A percentile compares a stretch with the other conserved stretches of the same genome.
Conservation (phyloP, 2,797 vertebrate genomes). For the Menidia menidia region DNA sequence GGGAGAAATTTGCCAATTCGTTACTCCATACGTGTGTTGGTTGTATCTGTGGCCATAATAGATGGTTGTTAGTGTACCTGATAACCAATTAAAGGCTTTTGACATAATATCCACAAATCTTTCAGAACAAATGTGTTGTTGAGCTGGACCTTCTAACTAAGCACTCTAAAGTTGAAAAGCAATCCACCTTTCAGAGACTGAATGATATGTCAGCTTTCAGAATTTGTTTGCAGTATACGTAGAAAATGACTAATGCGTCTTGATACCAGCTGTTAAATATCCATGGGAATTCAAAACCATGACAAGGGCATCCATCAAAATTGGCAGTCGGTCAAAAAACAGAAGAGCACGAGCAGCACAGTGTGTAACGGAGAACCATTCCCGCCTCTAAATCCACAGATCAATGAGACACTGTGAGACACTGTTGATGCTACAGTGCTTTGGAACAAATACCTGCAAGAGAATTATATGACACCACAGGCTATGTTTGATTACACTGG, state of each 20-base stretch:
- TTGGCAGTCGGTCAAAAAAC: background rate
- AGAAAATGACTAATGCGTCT: slow-evolving; percentile 12
- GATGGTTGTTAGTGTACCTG: slow-evolving; percentile 6
- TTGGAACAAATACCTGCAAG: slow-evolving; percentile 4
- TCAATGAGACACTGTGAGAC: background rate
- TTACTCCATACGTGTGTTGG: slow-evolving; percentile 32
- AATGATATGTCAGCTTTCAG: slow-evolving; percentile 35
- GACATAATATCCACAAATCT: background rate
- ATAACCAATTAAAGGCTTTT: slow-evolving; percentile 18
- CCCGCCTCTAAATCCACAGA: background rate
- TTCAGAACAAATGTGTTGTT: slow-evolving; percentile 16
- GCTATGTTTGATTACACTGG: slow-evolving; percentile 10
- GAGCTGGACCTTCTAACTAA: slow-evolving; percentile 33
- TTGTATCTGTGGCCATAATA: background rate
- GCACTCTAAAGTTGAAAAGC: slow-evolving; percentile 48
- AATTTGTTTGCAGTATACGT: slow-evolving; percentile 14
- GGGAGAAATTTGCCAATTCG: slow-evolving; percentile 2
- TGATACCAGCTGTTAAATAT: slow-evolving; percentile 4
- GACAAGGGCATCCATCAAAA: too few relatives aligned
- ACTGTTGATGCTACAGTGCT: background rate
- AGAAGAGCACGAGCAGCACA: slow-evolving; percentile 1
- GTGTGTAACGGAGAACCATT: background rate
- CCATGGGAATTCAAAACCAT: background rate
- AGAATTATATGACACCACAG: slow-evolving; percentile 3
- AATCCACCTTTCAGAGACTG: slow-evolving; percentile 25